Conservation (phyloP, 2,888 invertebrate species). For the Drosophila fungiperda region DNA sequence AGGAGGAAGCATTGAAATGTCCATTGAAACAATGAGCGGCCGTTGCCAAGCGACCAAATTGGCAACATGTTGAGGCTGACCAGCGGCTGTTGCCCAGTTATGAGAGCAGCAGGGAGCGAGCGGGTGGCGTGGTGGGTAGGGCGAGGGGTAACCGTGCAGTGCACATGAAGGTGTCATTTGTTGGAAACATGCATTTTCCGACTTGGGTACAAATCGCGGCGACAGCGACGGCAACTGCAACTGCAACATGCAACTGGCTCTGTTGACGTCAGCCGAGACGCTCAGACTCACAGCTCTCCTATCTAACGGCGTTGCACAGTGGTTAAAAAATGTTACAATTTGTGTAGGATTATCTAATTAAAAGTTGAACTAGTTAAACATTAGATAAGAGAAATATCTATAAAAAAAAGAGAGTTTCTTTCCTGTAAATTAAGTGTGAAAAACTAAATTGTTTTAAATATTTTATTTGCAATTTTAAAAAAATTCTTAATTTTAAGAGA, state of each 20-base stretch:
- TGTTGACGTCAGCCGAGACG: slow-evolving; percentile 30
- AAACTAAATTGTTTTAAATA: too few species aligned
- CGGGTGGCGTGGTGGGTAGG: slow-evolving; percentile 1
- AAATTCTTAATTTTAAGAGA: background rate
- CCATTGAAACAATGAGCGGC: slow-evolving; percentile 69
- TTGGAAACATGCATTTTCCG: slow-evolving; percentile 79
- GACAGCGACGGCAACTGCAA: slow-evolving; percentile 60
- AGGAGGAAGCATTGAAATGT: slow-evolving; percentile 75
- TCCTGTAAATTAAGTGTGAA: too few species aligned
- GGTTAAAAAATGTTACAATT: slow-evolving; percentile 7
- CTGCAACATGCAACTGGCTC: slow-evolving; percentile 50
- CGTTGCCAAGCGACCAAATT: slow-evolving; percentile 63
- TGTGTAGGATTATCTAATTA: background rate
- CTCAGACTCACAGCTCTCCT: slow-evolving; percentile 26
- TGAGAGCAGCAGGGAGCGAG: slow-evolving; percentile 34
- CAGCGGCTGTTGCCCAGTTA: slow-evolving; percentile 58
- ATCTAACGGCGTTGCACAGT: slow-evolving; percentile 65
- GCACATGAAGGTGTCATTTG: slow-evolving; percentile 83
- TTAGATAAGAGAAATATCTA: background rate
- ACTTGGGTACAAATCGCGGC: slow-evolving; percentile 79
- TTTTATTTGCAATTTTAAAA: too few species aligned
- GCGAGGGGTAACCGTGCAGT: slow-evolving; percentile 37
- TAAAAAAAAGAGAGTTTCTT: background rate
- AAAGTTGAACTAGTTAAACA: background rate
- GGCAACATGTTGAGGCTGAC: slow-evolving; percentile 62